Evolutionary conservation across 2,113 vertebrate genomes (phyloP), one percentile per base, ranked within the genome.

Genomic region (Arothron firmamentum): DNA sequence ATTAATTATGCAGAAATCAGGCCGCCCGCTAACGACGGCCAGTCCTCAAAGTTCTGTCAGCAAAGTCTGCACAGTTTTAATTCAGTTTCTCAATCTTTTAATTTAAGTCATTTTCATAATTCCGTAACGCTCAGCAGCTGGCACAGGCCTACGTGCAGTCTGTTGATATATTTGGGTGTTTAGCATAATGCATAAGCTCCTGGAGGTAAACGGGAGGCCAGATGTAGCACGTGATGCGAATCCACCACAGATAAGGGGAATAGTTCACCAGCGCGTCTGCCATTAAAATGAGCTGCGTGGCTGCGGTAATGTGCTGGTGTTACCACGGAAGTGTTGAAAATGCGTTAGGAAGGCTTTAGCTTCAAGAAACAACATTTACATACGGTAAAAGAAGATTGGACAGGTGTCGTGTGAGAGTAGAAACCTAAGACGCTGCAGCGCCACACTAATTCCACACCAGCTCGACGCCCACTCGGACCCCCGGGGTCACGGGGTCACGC

Each of bases 91-190:
- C 42, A 55, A 62, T 72, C 55, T 45, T 41, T 19, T 59, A n/a
- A 77, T 80, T 67, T 49, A 61, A 77, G 45, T 63, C 41, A 78
- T 83, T 76, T 79, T 72, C 49, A 72, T 77, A 58, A 74, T 77
- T 75, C 56, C 25, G 34, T 25, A 63, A 71, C 55, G 64, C 56
- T 72, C 60, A 80, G 74, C 78, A 85, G 70, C 75, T 85, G 83
- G 67, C 67, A 68, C 25, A 34, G 63, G 66, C 50, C 53, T 56
- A 31, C 62, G 69, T 78, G 74, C 51, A 54, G 66, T 61, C 59
- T 34, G 63, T 56, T 69, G 76, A 79, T 77, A 67, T 43, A 50
- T 77, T 62, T 72, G 48, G 65, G 53, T 65, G 17, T 74, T 85
- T 74, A 78, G 66, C 79, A 82, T 74, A 79, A 75, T 75, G 61